Evolutionary conservation across 2,888 invertebrate species (phyloP), one percentile per base, ranked within the genome.

Genomic region (Synergus umbraculus): DNA sequence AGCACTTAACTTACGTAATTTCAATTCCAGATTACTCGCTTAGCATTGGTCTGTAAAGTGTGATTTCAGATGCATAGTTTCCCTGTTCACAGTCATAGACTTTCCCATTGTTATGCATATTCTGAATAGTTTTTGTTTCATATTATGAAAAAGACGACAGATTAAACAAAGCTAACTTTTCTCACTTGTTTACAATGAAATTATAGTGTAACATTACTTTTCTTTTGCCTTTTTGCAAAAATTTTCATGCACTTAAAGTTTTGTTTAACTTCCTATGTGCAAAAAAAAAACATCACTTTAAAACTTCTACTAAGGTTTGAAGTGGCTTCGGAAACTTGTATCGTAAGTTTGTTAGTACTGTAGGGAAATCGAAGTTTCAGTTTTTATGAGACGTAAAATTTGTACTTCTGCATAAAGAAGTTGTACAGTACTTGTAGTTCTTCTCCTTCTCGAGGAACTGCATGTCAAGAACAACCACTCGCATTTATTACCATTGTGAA

Each of bases 1-100:
- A 85, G 87, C 84, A 85, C 86, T 87, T 87, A 87, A 87, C 86
- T 86, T 86, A 81, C 73, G 82, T 87, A 87, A 87, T 87, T 87
- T 87, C 87, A 87, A 87, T 87, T 87, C 85, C 83, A 85, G 83
- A 85, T 85, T 85, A 86, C 79, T 84, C 84, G 82, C 69, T 80
- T 54, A 60, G 64, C 66, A 49, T 29, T 58, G 82, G 49, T 18
- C 54, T 54, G 54, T n/a, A 54, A 54, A 54, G 54, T 54, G 54
- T 54, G 54, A 54, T 54, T 54, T 54, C n/a, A 54, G 54, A 54
- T n/a, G 54, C 54, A 54, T 54, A 18, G n/a, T 54, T 54, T 54
- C 54, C n/a, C n/a, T 18, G n/a, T n/a, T n/a, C 79, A 82, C 82
- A 81, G 76, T 78, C 78, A 76, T 76, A 18, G 77, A 69, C 22